A percentile compares a stretch with the other conserved stretches of the same genome.
Evolutionary conservation across 2,797 vertebrate species (phyloP).

Genomic region (Cossypha polioptera): DNA sequence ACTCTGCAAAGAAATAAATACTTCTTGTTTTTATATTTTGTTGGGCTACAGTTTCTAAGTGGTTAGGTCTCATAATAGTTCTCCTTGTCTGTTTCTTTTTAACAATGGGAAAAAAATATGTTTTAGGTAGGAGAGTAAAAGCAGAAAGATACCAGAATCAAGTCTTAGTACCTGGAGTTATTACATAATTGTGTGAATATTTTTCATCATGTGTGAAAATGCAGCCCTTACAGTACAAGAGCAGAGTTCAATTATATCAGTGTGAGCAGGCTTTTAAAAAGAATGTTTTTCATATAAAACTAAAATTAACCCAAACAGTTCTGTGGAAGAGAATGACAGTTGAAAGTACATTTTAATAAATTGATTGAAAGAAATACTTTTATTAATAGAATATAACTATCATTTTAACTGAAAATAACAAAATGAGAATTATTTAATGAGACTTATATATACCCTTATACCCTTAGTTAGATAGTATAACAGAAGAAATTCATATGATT

Average conservation of each 20-base stretch:
- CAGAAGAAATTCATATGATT: not conserved
- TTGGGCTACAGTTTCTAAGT: not conserved
- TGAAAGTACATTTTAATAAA: not conserved
- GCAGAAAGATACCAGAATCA: accelerated
- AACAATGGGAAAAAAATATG: not conserved
- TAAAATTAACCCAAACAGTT: not conserved
- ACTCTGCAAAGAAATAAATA: not conserved
- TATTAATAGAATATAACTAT: not conserved
- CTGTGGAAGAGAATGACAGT: not conserved
- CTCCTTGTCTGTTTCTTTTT: not conserved
- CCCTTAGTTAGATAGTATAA: not conserved
- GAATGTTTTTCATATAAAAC: not conserved
- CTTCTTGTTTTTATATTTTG: not conserved
- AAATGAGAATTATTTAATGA: not conserved
- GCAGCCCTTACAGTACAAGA: not conserved
- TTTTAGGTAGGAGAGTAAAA: not conserved
- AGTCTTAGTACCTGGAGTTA: not conserved
- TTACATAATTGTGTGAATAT: not conserved
- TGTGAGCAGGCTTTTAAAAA: not conserved
- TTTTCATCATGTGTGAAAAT: not conserved
- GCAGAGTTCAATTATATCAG: not conserved
- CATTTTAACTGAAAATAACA: not conserved
- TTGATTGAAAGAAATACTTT: not conserved
- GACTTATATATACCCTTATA: not conserved
- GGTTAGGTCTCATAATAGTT: not conserved